These are phyloP conservation scores for Drosophila equinoxialis DNA, from an alignment of 1,140 invertebrate genomes.

Conservation along the genomic window DNA sequence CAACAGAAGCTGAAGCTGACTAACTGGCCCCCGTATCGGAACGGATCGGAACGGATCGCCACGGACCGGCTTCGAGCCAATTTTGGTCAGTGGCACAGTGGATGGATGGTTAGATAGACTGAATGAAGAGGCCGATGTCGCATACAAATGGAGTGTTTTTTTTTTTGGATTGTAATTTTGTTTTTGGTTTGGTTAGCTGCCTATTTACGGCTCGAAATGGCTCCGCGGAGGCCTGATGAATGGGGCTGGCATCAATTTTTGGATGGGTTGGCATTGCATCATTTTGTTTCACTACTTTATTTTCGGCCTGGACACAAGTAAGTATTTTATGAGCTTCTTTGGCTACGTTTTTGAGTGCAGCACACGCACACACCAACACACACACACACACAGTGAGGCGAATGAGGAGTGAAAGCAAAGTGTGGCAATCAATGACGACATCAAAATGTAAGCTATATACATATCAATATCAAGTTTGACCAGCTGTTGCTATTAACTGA, in stretches of 20 bases:
- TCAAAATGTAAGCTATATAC: slow-evolving; percentile 44
- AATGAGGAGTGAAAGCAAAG: slow-evolving; percentile 76
- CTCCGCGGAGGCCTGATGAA: slow-evolving; percentile 57
- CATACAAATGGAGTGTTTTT: slow-evolving; percentile 66
- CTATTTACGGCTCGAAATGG: slow-evolving; percentile 40
- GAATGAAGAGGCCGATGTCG: slow-evolving; percentile 15
- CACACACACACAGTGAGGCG: slow-evolving; percentile 47
- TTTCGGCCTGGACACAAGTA: slow-evolving; percentile 17
- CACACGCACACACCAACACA: slow-evolving; percentile 15
- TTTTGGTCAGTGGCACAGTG: slow-evolving; percentile 74
- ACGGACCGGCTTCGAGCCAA: slow-evolving; percentile 43
- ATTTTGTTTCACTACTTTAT: slow-evolving; percentile 15
- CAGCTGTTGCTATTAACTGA: slow-evolving; percentile 41
- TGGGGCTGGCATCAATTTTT: slow-evolving; percentile 56
- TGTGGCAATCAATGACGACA: slow-evolving; percentile 82
- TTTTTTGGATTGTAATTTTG: slow-evolving; percentile 16
- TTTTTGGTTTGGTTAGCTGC: slow-evolving; percentile 45
- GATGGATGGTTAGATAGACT: background rate
- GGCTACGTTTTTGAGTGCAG: slow-evolving; percentile 54
- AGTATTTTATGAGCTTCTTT: slow-evolving; percentile 24
- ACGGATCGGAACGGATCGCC: background rate
- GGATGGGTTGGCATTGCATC: slow-evolving; percentile 51
- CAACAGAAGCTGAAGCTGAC: slow-evolving; percentile 17
- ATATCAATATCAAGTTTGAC: slow-evolving; percentile 66
- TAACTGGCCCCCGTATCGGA: slow-evolving; percentile 12